Base-by-base conservation (phyloP, 2,797 vertebrate genomes). In the Scolopax rusticola region DNA sequence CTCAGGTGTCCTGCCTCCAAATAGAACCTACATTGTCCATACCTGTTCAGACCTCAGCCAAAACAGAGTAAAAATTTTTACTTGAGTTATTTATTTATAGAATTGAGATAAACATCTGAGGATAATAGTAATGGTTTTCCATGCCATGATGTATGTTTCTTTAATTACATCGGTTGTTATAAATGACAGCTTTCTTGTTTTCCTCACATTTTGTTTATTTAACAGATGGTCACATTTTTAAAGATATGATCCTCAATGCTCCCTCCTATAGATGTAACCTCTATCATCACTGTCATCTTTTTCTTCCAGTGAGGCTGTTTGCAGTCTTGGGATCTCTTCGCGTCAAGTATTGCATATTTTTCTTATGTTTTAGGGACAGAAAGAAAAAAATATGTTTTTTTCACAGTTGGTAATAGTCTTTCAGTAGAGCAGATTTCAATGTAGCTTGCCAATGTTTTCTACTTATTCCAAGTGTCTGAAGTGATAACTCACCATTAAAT, bases 121-220 rank as follows among this genome's bases (percentile, higher is more conserved):
- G 30, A 63, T 75, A 65, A 54, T 0, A 38, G 4, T 28, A 17
- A 61, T 2, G 1, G 21, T 18, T 84, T 82, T 67, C 47, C 54
- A 7, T 68, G 33, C 27, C 20, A 15, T 36, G 4, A 40, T 54
- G 6, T 38, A 25, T 71, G 27, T 54, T 86, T 63, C 87, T 69
- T 64, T 81, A 69, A 59, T 64, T 4, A 69, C 76, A 15, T 28
- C 43, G 21, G 7, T 59, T 77, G 30, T 56, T 91, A 69, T 54
- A 93, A 94, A 84, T 60, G 9, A 67, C 53, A 43, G 13, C 73
- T 84, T 86, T 86, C 40, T 73, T 87, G 18, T 75, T 95, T 90
- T 82, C 51, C 15, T 88, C 68, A 73, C 16, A 24, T 94, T 63
- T 64, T 77, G 15, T 67, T 17, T 84, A 17, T 93, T 84, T 92